phyloP scores from a whole-genome alignment of 2,113 vertebrate species.

The Lophotis ruficrista region DNA sequence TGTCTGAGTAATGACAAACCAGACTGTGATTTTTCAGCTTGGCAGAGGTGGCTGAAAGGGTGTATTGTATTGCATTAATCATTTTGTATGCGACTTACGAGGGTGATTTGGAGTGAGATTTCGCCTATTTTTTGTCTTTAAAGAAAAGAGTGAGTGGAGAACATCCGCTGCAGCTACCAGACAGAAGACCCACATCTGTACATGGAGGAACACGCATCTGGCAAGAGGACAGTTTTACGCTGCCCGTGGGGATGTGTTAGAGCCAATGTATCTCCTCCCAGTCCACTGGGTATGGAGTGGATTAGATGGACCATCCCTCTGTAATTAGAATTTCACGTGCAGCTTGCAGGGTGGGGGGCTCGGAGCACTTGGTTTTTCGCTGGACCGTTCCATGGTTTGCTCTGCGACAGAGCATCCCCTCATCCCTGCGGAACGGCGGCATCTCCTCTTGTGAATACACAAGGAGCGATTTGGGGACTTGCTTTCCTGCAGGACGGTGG shows the following conservation, averaged over 20 bases:
- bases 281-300: neutral
- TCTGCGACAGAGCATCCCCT: neutral
- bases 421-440: accelerated
- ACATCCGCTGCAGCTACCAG: accelerated
- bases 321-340: neutral
- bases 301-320: neutral
- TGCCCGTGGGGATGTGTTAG: neutral
- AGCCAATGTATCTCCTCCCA: accelerated
- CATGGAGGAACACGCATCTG: accelerated
- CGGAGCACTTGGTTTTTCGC: neutral
- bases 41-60: neutral
- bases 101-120: neutral
- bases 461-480: neutral
- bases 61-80: neutral
- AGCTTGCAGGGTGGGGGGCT: neutral
- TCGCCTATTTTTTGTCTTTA: neutral
- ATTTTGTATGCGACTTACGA: neutral
- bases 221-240: neutral
- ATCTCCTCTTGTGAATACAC: neutral
- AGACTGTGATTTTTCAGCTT: neutral
- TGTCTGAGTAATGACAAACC: neutral
- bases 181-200: neutral
- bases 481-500: neutral
- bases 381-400: accelerated
- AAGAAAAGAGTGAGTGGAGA: neutral